Percentiles rank a stretch among this genome's conserved stretches.
Evolutionary conservation across 1,140 invertebrate species (phyloP).

Genomic region (Pararge aegeria): DNA sequence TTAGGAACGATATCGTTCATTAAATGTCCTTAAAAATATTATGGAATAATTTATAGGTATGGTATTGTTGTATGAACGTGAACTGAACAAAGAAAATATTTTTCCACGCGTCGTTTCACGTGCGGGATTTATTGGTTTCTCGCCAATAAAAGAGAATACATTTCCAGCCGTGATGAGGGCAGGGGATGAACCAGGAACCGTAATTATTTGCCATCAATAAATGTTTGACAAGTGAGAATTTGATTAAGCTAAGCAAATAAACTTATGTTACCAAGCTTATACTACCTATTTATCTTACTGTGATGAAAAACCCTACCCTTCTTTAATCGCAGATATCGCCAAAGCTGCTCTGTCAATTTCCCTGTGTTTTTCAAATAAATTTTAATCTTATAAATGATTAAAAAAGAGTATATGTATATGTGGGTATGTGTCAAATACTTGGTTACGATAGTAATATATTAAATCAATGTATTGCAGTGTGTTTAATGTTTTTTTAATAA

Average conservation of each 20-base stretch:
- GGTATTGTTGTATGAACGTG: not conserved
- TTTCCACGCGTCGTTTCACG: conserved; percentile 1
- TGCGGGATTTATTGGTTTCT: not conserved
- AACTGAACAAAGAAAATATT: conserved; percentile 4
- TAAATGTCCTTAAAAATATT: not conserved
- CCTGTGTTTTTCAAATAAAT: too few species aligned
- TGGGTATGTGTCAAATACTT: too few species aligned
- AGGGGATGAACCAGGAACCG: not conserved
- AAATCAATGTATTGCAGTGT: too few species aligned
- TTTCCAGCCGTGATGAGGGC: not conserved
- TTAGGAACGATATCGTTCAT: not conserved
- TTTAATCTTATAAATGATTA: too few species aligned
- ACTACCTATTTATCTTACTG: not conserved
- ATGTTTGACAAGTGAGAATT: not conserved
- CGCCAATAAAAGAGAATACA: not conserved
- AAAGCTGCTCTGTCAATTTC: too few species aligned
- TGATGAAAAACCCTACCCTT: not conserved
- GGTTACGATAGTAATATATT: too few species aligned
- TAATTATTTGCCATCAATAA: not conserved
- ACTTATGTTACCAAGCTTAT: not conserved
- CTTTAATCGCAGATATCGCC: too few species aligned
- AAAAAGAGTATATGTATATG: too few species aligned
- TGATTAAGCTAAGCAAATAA: not conserved
- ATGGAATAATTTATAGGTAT: not conserved
- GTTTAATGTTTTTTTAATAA: too few species aligned